phyloP scores from a whole-genome alignment of 2,113 vertebrate genomes.

The Dasyornis broadbenti region DNA sequence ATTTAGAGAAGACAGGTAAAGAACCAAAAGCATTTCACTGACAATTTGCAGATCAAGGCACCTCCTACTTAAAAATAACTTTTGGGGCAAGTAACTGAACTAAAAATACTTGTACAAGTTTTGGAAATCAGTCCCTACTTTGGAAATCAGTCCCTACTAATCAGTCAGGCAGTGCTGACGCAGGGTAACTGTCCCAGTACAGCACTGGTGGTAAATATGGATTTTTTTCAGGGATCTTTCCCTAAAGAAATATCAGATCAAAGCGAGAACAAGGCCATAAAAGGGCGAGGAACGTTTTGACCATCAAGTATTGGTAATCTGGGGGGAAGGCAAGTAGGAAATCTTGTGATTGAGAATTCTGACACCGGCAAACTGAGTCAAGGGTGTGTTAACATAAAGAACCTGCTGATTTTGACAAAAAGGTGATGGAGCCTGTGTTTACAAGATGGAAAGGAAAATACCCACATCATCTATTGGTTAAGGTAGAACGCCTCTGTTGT shows the following conservation, averaged over 20 bases:
- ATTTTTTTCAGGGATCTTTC: neutral
- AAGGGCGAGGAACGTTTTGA: neutral
- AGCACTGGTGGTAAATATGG: neutral
- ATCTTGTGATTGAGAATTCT: neutral
- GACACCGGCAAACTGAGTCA: neutral
- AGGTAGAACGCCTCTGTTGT: neutral
- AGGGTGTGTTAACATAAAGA: rapidly evolving
- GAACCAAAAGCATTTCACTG: constrained; percentile 5
- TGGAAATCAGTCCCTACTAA: neutral
- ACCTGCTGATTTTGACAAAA: neutral
- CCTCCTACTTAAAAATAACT: neutral
- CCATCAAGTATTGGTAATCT: neutral
- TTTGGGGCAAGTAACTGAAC: neutral
- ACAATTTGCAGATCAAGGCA: neutral
- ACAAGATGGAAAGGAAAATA: neutral
- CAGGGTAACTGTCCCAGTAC: neutral
- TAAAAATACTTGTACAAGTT: neutral
- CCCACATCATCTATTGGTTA: neutral
- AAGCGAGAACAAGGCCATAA: neutral
- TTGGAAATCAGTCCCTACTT: neutral
- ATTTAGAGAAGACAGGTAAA: neutral
- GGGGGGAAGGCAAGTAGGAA: neutral
- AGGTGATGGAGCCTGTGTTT: neutral
- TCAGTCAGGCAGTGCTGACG: neutral
- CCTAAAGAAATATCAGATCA: neutral